Evolutionary conservation across 2,113 vertebrate genomes (phyloP).

Genomic region (Amblyornis subalaris): DNA sequence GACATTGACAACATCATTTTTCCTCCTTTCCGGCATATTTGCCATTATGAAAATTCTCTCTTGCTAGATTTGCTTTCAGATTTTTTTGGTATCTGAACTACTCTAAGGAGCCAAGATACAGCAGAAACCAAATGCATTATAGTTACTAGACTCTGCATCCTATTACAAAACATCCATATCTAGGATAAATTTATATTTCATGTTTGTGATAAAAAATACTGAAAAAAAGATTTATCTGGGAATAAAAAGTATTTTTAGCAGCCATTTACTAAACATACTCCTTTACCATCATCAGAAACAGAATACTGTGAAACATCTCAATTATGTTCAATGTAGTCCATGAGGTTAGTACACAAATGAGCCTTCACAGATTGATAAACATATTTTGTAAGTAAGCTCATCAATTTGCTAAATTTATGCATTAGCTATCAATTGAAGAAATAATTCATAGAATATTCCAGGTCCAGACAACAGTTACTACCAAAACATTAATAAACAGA

Average conservation of each 20-base stretch:
- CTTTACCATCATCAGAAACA: neutral
- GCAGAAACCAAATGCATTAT: neutral
- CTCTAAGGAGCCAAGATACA: neutral
- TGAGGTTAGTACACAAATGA: neutral
- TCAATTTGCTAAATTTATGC: neutral
- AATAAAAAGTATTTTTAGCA: neutral
- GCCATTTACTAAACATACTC: neutral
- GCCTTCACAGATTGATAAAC: neutral
- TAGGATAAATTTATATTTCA: neutral
- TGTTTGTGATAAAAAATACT: neutral
- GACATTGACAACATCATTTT: neutral
- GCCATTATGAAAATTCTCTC: neutral
- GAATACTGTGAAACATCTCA: neutral
- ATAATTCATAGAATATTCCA: neutral
- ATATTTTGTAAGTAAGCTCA: neutral
- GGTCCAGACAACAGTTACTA: neutral
- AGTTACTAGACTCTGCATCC: neutral
- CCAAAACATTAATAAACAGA: neutral
- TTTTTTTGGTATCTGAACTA: neutral
- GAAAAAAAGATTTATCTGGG: neutral
- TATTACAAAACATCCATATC: neutral
- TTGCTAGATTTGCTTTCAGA: neutral
- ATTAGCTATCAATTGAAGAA: neutral
- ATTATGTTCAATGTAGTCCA: neutral
- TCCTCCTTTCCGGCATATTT: neutral